Evolutionary conservation across 2,113 vertebrate species (phyloP), one percentile per base, ranked within the genome.

Genomic region (Nerophis lumbriciformis): DNA sequence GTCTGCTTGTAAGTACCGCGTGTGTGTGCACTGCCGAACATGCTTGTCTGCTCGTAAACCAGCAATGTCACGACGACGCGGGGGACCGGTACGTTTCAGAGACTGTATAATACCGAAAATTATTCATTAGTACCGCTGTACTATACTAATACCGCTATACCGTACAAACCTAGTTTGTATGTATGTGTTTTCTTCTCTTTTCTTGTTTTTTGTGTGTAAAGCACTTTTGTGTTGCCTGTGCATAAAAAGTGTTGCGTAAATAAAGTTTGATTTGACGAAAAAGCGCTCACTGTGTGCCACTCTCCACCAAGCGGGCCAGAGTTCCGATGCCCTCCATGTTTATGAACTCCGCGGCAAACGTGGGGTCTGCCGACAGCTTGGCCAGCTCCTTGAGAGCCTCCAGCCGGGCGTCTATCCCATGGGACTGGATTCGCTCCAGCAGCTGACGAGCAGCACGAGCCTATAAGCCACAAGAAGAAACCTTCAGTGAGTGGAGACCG

Each of bases 371-470:
- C 0, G 97, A 97, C 54, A 99, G 93, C 80, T 99, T 99, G 16
- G 97, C 97, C 55, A 99, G 90, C 49, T 98, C 96, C 81, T 99
- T 99, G 77, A 99, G 91, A 68, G 97, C 97, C 45, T 99, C 97
- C 19, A 99, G 92, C 53, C 95, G 92, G n/a, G 90, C 91, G 15
- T 99, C 97, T 68, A 96, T 96, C 59, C 86, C 89, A 19, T 95
- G 93, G 0, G 92, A 95, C 89, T 98, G 97, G 79, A 94, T 95
- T 75, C 93, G 91, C 73, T 99, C 97, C 90, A 98, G 90, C 71
- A 99, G 91, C 89, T 99, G 95, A 57, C 95, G 92, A n/a, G 97
- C 96, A 13, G 95, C 95, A 66, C 96, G 93, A 48, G 90, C 92
- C 97, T 99, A 70, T 68, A 21, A 28, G 45, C 55, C 50, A 54